These are phyloP conservation scores for Heliconius melpomene DNA, from an alignment of 1,140 invertebrate genomes.

Conservation along the genomic window DNA sequence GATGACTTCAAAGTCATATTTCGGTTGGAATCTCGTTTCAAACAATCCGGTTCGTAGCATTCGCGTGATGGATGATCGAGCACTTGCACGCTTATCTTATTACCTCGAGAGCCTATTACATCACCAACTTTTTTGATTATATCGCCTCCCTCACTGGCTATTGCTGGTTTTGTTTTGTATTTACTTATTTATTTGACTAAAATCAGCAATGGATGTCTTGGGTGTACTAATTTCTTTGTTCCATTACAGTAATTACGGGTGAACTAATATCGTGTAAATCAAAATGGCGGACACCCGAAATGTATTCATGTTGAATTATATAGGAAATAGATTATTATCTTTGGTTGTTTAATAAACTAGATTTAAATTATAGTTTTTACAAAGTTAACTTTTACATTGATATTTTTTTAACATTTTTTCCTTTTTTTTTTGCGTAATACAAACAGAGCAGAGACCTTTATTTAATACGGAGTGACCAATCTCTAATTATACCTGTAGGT, in stretches of 20 bases:
- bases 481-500: too few species aligned
- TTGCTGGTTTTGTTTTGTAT: conserved; percentile 40
- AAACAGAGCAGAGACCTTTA: background rate
- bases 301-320: conserved; percentile 66
- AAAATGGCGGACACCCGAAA: conserved; percentile 73
- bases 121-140: conserved; percentile 16
- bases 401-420: too few species aligned
- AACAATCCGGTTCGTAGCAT: conserved; percentile 70
- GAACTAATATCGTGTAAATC: conserved; percentile 53
- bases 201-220: background rate
- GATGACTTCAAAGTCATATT: conserved; percentile 55
- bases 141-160: conserved; percentile 40
- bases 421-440: background rate
- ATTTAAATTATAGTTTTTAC: background rate
- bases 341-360: conserved; percentile 19
- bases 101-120: conserved; percentile 28
- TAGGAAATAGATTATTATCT: conserved; percentile 57
- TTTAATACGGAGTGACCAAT: too few species aligned
- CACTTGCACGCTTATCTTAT: conserved; percentile 54
- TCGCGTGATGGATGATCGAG: conserved; percentile 73
- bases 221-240: background rate
- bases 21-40: conserved; percentile 53
- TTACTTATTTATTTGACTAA: background rate
- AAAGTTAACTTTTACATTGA: background rate
- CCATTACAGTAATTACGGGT: conserved; percentile 51